A percentile compares a stretch with the other conserved stretches of the same genome.
Evolutionary conservation across 2,888 invertebrate genomes (phyloP).

Genomic region (Meghimatium bilineatum): DNA sequence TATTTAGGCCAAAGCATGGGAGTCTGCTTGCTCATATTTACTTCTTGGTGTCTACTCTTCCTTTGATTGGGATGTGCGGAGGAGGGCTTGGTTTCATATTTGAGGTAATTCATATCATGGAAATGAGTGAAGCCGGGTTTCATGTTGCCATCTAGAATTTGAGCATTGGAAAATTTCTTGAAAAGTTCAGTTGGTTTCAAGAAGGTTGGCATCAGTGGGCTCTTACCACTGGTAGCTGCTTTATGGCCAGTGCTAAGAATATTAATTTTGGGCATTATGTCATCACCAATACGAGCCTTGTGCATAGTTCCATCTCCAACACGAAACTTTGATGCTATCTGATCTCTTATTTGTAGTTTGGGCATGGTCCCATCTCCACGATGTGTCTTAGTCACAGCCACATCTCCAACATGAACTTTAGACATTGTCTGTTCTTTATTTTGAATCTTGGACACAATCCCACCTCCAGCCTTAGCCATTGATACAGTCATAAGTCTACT

Average conservation of each 20-base stretch:
- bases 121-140: background rate
- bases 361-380: no score
- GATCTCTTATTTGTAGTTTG: no score
- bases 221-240: background rate
- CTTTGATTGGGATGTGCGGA: background rate
- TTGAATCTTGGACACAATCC: background rate
- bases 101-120: background rate
- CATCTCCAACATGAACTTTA: no score
- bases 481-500: no score
- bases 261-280: no score
- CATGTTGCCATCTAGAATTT: no score
- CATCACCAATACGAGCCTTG: no score
- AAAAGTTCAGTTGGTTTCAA: slow-evolving; percentile 10
- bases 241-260: background rate
- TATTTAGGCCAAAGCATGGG: background rate
- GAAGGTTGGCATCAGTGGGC: background rate
- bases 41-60: background rate
- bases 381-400: no score
- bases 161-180: no score
- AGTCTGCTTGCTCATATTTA: background rate
- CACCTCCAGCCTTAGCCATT: no score
- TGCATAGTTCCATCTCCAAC: background rate
- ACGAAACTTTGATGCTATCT: background rate
- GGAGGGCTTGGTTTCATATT: background rate
- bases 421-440: background rate